Evolutionary conservation across 2,113 vertebrate species (phyloP), one percentile per base, ranked within the genome.

Genomic region (Columba livia): DNA sequence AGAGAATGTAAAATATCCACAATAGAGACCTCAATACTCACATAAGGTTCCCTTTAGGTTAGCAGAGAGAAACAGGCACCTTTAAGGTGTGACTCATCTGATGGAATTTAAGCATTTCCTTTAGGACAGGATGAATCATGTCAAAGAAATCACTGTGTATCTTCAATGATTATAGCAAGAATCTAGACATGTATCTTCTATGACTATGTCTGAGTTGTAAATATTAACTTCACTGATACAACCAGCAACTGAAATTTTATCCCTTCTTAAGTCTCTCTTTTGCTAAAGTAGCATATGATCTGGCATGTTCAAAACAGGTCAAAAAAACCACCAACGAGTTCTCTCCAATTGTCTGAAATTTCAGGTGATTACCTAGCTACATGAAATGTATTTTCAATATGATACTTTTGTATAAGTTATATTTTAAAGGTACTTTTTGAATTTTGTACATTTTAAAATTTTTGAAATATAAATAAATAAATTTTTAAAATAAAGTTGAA

Each of bases 11-110:
- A 85, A 78, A 53, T 38, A 34, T 18, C n/a, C 54, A 47, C 9
- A 16, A 44, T 0, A 79, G 51, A 75, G 40, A 85, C 50, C 19
- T 83, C 44, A 58, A 13, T n/a, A 66, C 15, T 61, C 78, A 70
- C 1, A 1, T 24, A 73, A 88, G 38, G 23, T 31, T 66, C 21
- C 34, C 23, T 80, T 65, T 47, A 91, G 61, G 69, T 32, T 61
- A 85, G 60, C 56, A 80, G 64, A 58, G 44, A 61, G 71, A 94
- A 83, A 85, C 4, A 83, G 13, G 6, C 54, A 85, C 29, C 44
- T 91, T 69, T 82, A 82, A 89, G 44, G 50, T 36, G 83, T 92
- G 85, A 96, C 47, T 95, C 82, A 93, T 73, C 50, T 54, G 56
- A 36, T 75, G 42, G 24, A 94, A 83, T 65, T 85, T 75, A 91